Conservation (phyloP, 2,797 vertebrate species). For the Graptemys geographica region DNA sequence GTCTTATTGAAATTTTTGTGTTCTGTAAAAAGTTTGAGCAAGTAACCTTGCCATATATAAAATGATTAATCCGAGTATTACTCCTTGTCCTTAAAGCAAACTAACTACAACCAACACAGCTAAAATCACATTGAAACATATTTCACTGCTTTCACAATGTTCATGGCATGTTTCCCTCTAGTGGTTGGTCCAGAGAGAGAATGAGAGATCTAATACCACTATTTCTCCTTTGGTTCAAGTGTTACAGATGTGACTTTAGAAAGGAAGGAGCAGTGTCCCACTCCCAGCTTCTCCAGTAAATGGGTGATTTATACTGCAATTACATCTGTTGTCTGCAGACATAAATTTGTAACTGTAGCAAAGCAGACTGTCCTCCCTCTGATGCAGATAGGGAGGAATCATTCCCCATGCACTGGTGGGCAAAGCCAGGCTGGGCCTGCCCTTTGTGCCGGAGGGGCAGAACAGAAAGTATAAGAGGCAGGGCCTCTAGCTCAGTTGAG, state of each 20-base stretch:
- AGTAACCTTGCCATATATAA: neutral
- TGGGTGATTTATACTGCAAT: neutral
- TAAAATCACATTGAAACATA: neutral
- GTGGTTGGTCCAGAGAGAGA: neutral
- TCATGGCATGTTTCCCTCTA: slow-evolving; percentile 26
- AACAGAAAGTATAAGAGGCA: too few species aligned
- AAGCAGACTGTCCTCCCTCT: too few species aligned
- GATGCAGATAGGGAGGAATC: too few species aligned
- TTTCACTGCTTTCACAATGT: neutral
- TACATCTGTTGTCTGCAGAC: neutral
- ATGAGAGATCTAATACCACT: neutral
- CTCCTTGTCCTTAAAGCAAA: neutral
- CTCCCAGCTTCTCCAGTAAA: neutral
- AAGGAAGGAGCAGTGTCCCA: neutral
- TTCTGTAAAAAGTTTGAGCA: neutral
- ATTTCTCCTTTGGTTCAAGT: neutral
- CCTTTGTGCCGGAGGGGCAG: too few species aligned
- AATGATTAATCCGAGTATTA: neutral
- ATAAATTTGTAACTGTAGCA: neutral
- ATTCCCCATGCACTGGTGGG: too few species aligned
- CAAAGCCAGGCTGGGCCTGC: too few species aligned
- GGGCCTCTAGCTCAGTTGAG: too few species aligned
- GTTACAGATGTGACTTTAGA: neutral
- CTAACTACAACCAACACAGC: neutral
- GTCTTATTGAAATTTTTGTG: neutral